phyloP scores from a whole-genome alignment of 2,888 invertebrate genomes.

The Xestia ashworthii region DNA sequence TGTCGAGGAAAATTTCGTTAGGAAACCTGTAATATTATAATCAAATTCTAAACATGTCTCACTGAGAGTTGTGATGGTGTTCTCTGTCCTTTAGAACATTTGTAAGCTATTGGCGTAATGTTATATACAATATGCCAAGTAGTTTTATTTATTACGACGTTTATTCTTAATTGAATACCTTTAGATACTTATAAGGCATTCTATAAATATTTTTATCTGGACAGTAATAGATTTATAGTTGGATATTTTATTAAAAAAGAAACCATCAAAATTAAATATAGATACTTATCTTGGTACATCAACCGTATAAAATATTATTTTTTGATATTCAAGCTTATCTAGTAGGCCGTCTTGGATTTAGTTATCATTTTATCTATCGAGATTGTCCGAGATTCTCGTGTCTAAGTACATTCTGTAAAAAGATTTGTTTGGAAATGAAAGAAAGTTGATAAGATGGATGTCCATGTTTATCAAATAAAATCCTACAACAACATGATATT shows the following conservation, averaged over 20 bases:
- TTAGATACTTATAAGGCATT: neutral
- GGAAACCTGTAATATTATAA: conserved; percentile 32
- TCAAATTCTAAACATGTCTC: conserved; percentile 43
- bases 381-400: neutral
- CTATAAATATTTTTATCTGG: conserved; percentile 21
- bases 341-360: neutral
- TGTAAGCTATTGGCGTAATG: conserved; percentile 18
- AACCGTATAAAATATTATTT: neutral
- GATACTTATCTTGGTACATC: neutral
- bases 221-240: neutral
- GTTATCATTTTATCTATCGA: conserved; percentile 9
- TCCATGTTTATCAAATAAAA: neutral
- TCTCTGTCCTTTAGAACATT: conserved; percentile 21
- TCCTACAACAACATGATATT: neutral
- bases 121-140: neutral
- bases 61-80: conserved; percentile 23
- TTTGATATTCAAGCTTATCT: neutral
- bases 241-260: neutral
- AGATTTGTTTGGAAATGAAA: conserved; percentile 1
- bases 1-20: conserved; percentile 27
- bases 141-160: conserved; percentile 27
- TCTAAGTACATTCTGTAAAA: neutral
- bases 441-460: conserved; percentile 29
- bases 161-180: conserved; percentile 19
- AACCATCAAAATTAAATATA: neutral